phyloP scores from a whole-genome alignment of 2,797 vertebrate genomes.

The Novumbra hubbsi region DNA sequence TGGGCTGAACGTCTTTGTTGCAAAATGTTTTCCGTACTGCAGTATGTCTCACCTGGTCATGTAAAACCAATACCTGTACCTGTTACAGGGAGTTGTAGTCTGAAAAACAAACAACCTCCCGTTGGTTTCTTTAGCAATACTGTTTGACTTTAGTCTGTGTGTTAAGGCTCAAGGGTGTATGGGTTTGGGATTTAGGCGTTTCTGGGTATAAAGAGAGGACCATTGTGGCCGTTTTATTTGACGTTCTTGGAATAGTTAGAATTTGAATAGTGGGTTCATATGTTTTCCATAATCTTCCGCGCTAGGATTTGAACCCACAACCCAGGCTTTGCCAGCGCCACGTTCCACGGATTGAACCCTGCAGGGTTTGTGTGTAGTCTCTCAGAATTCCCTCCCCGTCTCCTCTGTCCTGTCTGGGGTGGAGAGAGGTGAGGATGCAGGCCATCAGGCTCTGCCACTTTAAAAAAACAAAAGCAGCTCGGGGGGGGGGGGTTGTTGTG shows the following conservation, averaged over 20 bases:
- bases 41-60: no score
- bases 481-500: slow-evolving; percentile 33
- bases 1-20: no score
- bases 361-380: slow-evolving; percentile 24
- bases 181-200: background rate
- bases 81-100: no score
- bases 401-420: slow-evolving; percentile 40
- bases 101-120: no score
- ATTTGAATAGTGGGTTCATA: background rate
- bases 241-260: no score
- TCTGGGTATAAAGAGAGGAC: background rate
- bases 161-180: background rate
- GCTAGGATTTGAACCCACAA: slow-evolving; percentile 13
- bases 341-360: background rate
- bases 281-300: no score
- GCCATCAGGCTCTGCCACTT: slow-evolving; percentile 56
- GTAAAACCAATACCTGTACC: no score
- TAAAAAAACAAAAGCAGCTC: slow-evolving; percentile 20
- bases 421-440: slow-evolving; percentile 49
- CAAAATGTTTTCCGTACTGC: no score
- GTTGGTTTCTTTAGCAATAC: background rate
- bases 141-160: background rate
- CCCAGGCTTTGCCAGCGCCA: slow-evolving; percentile 49
- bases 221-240: no score
- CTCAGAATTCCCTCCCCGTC: slow-evolving; percentile 16